Base-by-base conservation (phyloP, 2,113 vertebrate genomes). In the Chamaea fasciata region DNA sequence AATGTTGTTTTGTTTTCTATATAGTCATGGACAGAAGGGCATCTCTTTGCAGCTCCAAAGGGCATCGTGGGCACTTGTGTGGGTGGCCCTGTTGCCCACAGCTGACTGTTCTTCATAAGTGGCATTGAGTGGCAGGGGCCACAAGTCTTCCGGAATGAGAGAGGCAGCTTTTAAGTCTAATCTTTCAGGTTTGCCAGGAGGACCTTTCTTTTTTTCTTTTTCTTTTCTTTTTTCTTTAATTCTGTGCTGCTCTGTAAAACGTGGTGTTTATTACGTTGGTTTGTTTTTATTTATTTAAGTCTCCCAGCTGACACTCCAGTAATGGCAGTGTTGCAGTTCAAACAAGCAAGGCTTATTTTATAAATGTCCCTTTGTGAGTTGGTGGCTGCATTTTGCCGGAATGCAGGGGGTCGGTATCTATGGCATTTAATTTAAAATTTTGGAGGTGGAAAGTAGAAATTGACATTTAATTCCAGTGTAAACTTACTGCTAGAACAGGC, bases 231-330 rank as follows among this genome's bases (percentile, higher is more conserved):
- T 44, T 64, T 15, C 28, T 52, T 22, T 6, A 15, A 33, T 73
- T 59, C 93, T 89, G 56, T 88, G 71, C 87, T 95, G 89, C 89
- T 97, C 92, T 92, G 95, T 98, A 98, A 98, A 98, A 98, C 89
- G 95, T 89, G 96, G 96, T 97, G 97, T 98, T 98, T 98, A 98
- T 98, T 97, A 94, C 97, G 96, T 96, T 68, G 88, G 96, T 97
- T 98, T 98, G 96, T 98, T 98, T 98, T 96, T 98, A 96, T 98
- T 98, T 98, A 96, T 96, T 96, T 97, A 97, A 97, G 94, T 97
- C 94, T 95, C 94, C 90, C 10, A 70, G 75, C 86, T 97, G 94
- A 98, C 97, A 96, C 81, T 95, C 83, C 90, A 91, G 91, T 94
- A 95, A 97, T 46, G 84, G 96, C 94, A 96, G 50, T 84, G 87